phyloP scores from a whole-genome alignment of 2,797 vertebrate species.

The Falco columbarius region DNA sequence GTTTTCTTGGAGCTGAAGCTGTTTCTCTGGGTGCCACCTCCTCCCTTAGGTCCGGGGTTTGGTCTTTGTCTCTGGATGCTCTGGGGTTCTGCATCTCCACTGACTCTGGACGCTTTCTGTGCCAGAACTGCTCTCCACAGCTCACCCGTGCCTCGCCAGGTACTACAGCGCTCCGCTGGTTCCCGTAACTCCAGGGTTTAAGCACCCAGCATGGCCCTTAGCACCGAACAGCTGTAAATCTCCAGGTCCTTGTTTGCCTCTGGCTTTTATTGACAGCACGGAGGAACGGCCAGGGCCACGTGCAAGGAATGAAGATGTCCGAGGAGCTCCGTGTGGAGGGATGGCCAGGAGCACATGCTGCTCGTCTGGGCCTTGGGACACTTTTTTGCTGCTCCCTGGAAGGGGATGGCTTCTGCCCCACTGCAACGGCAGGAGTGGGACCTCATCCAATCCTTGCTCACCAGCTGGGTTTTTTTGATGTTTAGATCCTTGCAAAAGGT shows the following conservation, averaged over 20 bases:
- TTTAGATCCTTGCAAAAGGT: not conserved
- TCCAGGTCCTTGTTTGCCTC: not conserved
- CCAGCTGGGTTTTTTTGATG: not conserved
- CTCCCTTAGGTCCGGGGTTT: not conserved
- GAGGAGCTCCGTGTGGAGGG: not conserved
- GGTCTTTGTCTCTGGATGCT: not conserved
- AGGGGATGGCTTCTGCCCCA: not conserved
- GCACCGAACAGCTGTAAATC: not conserved
- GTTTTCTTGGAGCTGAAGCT: not conserved
- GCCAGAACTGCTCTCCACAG: not conserved
- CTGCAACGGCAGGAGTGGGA: rapidly evolving
- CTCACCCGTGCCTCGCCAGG: not conserved
- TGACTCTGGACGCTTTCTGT: not conserved
- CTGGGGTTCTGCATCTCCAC: not conserved
- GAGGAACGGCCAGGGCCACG: rapidly evolving
- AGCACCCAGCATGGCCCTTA: not conserved
- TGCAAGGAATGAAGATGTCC: not conserved
- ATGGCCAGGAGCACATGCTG: rapidly evolving
- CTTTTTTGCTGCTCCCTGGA: not conserved
- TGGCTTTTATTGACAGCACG: rapidly evolving
- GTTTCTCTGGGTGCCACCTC: not conserved
- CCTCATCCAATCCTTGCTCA: not conserved
- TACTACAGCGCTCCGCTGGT: not conserved
- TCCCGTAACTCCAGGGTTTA: not conserved
- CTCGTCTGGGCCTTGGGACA: not conserved